Conservation (phyloP, 2,888 invertebrate genomes). For the Cheiracanthium punctorium region DNA sequence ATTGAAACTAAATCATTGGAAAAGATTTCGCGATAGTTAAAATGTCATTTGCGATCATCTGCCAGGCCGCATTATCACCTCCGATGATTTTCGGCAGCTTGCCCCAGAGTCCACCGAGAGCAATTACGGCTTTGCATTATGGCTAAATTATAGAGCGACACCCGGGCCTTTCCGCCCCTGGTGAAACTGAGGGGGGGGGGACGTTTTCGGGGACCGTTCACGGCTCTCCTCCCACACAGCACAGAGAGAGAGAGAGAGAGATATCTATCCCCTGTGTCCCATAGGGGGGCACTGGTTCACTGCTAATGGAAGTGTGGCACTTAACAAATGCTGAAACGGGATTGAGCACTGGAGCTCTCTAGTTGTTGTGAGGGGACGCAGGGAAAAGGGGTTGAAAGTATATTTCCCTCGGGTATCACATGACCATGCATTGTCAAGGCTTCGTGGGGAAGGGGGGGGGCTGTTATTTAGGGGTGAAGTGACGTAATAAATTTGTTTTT, state of each 20-base stretch:
- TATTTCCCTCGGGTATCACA: constrained; percentile 3
- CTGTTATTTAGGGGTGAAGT: too few species aligned
- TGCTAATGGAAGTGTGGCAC: constrained; percentile 1
- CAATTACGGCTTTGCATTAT: constrained; percentile 16
- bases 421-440: neutral
- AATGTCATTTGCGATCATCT: neutral
- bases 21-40: too few species aligned
- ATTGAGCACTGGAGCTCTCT: too few species aligned
- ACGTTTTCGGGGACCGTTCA: neutral
- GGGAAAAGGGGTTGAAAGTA: neutral
- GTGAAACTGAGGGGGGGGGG: neutral
- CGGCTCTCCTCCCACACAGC: neutral
- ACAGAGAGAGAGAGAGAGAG: neutral
- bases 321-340: neutral
- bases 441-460: too few species aligned
- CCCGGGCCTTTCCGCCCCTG: neutral
- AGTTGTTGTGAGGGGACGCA: too few species aligned
- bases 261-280: constrained; percentile 1
- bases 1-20: too few species aligned
- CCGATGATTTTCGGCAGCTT: neutral
- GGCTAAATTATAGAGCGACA: constrained; percentile 15
- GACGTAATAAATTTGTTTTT: constrained; percentile 13
- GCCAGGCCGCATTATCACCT: neutral
- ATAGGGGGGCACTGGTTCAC: neutral
- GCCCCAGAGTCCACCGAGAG: neutral